Conservation (phyloP, 2,113 vertebrate species). For the Daubentonia madagascariensis region DNA sequence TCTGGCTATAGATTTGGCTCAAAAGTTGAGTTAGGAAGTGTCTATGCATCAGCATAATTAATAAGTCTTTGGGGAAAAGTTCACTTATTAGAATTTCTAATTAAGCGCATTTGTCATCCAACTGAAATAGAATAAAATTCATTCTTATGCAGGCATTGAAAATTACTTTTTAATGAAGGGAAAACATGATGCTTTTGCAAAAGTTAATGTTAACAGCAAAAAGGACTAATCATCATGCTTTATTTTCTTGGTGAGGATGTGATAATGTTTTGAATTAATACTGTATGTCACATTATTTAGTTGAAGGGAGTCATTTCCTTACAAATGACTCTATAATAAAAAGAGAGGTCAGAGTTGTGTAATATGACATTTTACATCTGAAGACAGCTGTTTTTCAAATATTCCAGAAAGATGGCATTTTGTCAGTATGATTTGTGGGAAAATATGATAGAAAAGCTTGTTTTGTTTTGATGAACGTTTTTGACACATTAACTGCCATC, state of each 20-base stretch:
- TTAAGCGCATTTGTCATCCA: slow-evolving; percentile 56
- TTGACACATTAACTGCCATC: no score
- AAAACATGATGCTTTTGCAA: slow-evolving; percentile 64
- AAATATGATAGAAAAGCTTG: not conserved
- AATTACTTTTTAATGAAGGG: slow-evolving; percentile 43
- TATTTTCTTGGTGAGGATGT: not conserved
- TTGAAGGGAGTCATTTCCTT: not conserved
- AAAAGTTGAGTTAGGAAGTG: not conserved
- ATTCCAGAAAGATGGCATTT: not conserved
- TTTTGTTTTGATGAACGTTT: not conserved
- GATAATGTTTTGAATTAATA: not conserved
- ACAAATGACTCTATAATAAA: not conserved
- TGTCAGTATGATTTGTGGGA: slow-evolving; percentile 21
- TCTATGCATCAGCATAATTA: slow-evolving; percentile 31
- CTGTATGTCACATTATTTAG: not conserved
- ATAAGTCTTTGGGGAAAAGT: not conserved
- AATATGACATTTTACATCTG: not conserved
- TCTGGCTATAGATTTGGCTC: not conserved
- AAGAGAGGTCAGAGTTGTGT: not conserved
- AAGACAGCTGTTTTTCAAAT: not conserved
- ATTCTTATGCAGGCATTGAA: not conserved
- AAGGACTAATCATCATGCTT: not conserved
- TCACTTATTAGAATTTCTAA: slow-evolving; percentile 58
- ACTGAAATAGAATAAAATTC: slow-evolving; percentile 20
- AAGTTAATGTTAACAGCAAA: slow-evolving; percentile 59